These are phyloP conservation scores for Clistopyga incitator DNA, from an alignment of 2,888 invertebrate species.

Conservation along the genomic window DNA sequence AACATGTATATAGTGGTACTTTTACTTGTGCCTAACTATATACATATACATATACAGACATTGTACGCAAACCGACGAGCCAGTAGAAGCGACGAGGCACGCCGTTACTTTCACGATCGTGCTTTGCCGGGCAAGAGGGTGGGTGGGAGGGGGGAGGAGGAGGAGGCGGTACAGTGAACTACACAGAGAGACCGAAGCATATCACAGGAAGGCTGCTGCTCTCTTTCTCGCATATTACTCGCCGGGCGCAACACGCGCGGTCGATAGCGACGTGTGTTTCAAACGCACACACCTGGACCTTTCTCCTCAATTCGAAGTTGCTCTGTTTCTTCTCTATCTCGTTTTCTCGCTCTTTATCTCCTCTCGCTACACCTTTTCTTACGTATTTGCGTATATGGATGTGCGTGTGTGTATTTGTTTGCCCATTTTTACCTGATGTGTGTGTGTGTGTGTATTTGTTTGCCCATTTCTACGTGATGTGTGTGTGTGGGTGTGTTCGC, in stretches of 20 bases:
- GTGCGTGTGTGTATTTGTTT: too few relatives aligned
- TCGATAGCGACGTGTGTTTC: constrained; percentile 54
- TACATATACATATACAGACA: background rate
- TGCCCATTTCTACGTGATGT: too few relatives aligned
- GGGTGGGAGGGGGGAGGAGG: background rate
- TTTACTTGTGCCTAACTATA: constrained; percentile 24
- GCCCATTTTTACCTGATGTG: too few relatives aligned
- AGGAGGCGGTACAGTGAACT: background rate
- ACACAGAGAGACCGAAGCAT: constrained; percentile 9
- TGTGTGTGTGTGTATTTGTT: too few relatives aligned
- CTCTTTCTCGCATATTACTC: constrained; percentile 43
- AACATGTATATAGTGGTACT: background rate
- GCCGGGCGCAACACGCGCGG: constrained; percentile 20
- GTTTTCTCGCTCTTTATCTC: constrained; percentile 59
- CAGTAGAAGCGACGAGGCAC: constrained; percentile 18
- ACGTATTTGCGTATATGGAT: background rate
- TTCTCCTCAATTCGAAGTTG: constrained; percentile 17
- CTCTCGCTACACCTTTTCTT: constrained; percentile 2
- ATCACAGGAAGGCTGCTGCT: constrained; percentile 25
- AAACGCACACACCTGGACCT: constrained; percentile 55
- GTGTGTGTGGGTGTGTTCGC: too few relatives aligned
- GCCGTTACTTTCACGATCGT: constrained; percentile 43
- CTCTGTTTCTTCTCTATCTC: constrained; percentile 44
- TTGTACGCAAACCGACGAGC: constrained; percentile 24
- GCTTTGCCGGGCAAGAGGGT: constrained; percentile 7